Base-by-base conservation (phyloP, 2,113 vertebrate genomes). In the Myiagra hebetior region DNA sequence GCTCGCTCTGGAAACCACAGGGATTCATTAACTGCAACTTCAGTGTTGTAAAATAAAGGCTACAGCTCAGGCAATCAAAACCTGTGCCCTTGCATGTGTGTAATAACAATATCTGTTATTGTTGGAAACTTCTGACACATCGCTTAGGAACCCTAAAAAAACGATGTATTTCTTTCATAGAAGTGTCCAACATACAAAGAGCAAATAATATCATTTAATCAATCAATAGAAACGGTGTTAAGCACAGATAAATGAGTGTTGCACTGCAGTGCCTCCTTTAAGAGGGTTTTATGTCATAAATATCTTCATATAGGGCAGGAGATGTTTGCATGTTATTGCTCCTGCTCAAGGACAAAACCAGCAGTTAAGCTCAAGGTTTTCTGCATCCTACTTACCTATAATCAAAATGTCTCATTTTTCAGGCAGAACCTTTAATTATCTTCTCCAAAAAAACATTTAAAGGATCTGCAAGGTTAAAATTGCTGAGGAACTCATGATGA, bases 401-500 rank as follows among this genome's bases (percentile, higher is more conserved):
- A 59, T 7, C 10, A 4, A 80, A 75, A 23, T 41, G n/a, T 44
- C n/a, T 44, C 9, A 53, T 33, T 81, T 89, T 77, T 50, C 14
- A 73, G 59, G 41, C 11, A 42, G 21, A 72, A 57, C 9, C 30
- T 63, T 72, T 35, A 47, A 39, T 39, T 47, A 8, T 35, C 24
- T 49, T 49, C 49, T 30, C 10, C 6, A 22, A 76, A 46, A 46
- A 84, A 18, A 12, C 26, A 72, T 14, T 69, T 46, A 20, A 62
- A 72, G 27, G 28, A 17, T 28, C 13, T 15, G 1, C 19, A 52
- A 39, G 8, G 30, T 67, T 52, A 72, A 57, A 73, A 55, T 20
- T 26, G 15, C 19, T 53, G 12, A 52, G 37, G 22, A 44, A 44
- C 2, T 0, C 8, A 4, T 0, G 0, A 44, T 15, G 55, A 60